Percentiles rank a stretch among this genome's conserved stretches.
Evolutionary conservation across 2,888 invertebrate species (phyloP).

Genomic region (Merodon equestris): DNA sequence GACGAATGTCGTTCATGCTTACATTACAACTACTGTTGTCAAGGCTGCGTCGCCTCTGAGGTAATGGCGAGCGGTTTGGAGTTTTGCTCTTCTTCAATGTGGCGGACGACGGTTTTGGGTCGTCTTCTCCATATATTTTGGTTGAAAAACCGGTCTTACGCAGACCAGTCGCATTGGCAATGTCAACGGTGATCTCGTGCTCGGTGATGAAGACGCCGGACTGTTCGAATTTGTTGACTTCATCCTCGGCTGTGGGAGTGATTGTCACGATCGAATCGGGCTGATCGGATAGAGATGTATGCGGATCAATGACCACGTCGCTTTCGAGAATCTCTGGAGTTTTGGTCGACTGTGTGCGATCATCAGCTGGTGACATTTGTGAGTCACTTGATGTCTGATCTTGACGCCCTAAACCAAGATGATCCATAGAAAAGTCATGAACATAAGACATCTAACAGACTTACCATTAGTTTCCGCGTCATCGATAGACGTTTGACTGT

Average conservation of each 20-base stretch:
- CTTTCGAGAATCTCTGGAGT: conserved; percentile 72
- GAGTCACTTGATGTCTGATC: conserved; percentile 79
- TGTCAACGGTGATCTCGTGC: conserved; percentile 81
- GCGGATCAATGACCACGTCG: conserved; percentile 69
- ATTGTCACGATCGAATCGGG: conserved; percentile 56
- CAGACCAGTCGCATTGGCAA: conserved; percentile 85
- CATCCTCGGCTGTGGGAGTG: conserved; percentile 41
- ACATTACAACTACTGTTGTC: conserved; percentile 75
- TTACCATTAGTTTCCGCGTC: conserved; percentile 86
- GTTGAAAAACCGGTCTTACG: conserved; percentile 85
- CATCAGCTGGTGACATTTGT: conserved; percentile 78
- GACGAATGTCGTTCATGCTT: conserved; percentile 70
- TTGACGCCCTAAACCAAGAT: conserved; percentile 83
- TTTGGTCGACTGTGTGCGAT: conserved; percentile 72
- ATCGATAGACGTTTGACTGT: conserved; percentile 86
- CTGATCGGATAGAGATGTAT: conserved; percentile 56
- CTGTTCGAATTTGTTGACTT: conserved; percentile 75
- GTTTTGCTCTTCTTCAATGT: conserved; percentile 77
- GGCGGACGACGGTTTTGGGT: conserved; percentile 68
- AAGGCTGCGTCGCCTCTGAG: conserved; percentile 76
- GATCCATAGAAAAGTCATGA: too few relatives aligned
- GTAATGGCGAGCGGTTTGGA: conserved; percentile 75
- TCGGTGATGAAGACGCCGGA: conserved; percentile 78
- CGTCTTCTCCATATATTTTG: conserved; percentile 82
- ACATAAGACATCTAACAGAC: too few relatives aligned